Percentiles rank a stretch among this genome's conserved stretches.
Conservation (phyloP, 92 coral and sea anemone species). For the Blastomussa wellsi region DNA sequence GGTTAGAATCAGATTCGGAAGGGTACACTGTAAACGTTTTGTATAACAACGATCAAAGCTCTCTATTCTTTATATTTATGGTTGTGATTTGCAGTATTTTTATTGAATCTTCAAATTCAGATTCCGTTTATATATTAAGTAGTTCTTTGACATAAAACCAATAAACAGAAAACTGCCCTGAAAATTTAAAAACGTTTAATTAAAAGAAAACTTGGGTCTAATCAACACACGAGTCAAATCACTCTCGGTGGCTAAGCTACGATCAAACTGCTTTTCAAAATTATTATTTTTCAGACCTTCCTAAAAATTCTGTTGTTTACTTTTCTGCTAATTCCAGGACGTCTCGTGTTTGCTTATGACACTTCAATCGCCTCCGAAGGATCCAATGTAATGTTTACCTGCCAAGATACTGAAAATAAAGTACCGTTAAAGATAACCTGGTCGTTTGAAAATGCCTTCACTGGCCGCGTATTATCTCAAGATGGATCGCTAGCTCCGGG, state of each 20-base stretch:
- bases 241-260: too few species aligned
- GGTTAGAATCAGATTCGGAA: neutral
- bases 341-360: constrained; percentile 14
- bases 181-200: too few species aligned
- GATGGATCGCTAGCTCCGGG: constrained; percentile 11
- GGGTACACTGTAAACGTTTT: neutral
- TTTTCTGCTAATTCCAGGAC: neutral
- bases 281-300: neutral
- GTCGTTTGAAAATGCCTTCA: constrained; percentile 8
- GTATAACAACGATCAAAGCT: too few species aligned
- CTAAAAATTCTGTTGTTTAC: neutral
- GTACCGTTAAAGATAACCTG: neutral
- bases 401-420: constrained; percentile 44
- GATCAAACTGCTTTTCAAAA: too few species aligned
- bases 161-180: too few species aligned
- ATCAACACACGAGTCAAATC: too few species aligned
- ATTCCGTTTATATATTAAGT: too few species aligned
- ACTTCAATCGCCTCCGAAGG: constrained; percentile 24
- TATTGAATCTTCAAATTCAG: too few species aligned
- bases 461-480: neutral
- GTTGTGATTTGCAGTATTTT: too few species aligned
- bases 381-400: constrained; percentile 38
- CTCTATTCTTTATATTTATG: too few species aligned
- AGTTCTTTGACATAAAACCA: too few species aligned
- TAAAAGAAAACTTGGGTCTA: too few species aligned